These are phyloP conservation scores for Eudasyphora cyanicolor DNA, from an alignment of 2,888 invertebrate species.

Conservation along the genomic window DNA sequence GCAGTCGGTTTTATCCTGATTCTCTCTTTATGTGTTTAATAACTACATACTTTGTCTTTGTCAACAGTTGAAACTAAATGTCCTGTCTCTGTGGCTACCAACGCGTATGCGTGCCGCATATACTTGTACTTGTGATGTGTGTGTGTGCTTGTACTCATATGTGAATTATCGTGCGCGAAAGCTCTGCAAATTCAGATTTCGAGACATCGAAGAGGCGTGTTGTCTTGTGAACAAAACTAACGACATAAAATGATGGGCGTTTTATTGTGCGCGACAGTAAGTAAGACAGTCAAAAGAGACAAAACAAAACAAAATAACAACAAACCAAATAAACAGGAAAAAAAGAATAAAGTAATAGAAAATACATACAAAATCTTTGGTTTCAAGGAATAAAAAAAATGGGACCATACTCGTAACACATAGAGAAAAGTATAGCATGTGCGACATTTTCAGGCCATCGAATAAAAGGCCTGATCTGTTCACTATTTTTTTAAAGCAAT, in stretches of 20 bases:
- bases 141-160: neutral
- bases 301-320: neutral
- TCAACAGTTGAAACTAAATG: slow-evolving; percentile 12
- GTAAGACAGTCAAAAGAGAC: slow-evolving; percentile 30
- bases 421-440: no score
- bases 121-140: neutral
- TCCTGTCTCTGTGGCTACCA: slow-evolving; percentile 32
- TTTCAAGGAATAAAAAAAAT: no score
- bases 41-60: slow-evolving; percentile 8
- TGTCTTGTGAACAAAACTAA: slow-evolving; percentile 47
- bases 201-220: slow-evolving; percentile 48
- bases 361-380: no score
- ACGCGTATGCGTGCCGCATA: slow-evolving; percentile 26
- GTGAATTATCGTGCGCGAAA: neutral
- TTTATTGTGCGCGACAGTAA: slow-evolving; percentile 31
- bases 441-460: no score
- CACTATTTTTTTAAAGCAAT: no score
- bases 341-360: no score
- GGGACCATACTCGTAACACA: no score
- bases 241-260: slow-evolving; percentile 49
- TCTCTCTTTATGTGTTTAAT: no score
- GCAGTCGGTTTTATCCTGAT: neutral
- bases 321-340: no score
- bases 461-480: no score
- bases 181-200: slow-evolving; percentile 7